phyloP scores from a whole-genome alignment of 2,888 invertebrate genomes.

The Serripes groenlandicus region DNA sequence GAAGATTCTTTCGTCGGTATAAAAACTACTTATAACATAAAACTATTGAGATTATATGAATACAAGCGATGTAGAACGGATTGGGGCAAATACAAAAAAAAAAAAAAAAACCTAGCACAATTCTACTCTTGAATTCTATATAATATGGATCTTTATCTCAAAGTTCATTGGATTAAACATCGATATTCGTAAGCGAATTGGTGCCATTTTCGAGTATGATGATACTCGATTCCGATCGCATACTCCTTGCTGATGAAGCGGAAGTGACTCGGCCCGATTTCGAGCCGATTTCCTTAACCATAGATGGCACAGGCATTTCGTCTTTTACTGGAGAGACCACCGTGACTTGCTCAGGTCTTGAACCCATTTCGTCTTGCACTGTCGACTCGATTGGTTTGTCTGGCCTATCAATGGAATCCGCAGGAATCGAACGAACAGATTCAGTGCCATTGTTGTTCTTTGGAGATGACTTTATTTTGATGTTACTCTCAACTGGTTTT shows the following conservation, averaged over 20 bases:
- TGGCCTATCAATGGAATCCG: neutral
- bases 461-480: neutral
- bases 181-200: slow-evolving; percentile 3
- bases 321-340: too few relatives aligned
- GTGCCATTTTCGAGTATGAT: neutral
- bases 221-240: slow-evolving; percentile 7
- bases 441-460: neutral
- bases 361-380: neutral
- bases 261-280: neutral
- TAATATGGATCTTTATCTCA: too few relatives aligned
- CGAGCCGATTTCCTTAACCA: neutral
- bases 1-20: too few relatives aligned
- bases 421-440: neutral
- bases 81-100: too few relatives aligned
- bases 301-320: too few relatives aligned
- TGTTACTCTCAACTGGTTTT: neutral
- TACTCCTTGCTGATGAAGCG: neutral
- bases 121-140: too few relatives aligned
- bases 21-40: too few relatives aligned
- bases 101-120: too few relatives aligned
- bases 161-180: too few relatives aligned
- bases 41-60: too few relatives aligned
- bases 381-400: neutral
- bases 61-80: too few relatives aligned
- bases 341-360: too few relatives aligned